phyloP scores from a whole-genome alignment of 2,113 vertebrate species.

The Ovibos moschatus region DNA sequence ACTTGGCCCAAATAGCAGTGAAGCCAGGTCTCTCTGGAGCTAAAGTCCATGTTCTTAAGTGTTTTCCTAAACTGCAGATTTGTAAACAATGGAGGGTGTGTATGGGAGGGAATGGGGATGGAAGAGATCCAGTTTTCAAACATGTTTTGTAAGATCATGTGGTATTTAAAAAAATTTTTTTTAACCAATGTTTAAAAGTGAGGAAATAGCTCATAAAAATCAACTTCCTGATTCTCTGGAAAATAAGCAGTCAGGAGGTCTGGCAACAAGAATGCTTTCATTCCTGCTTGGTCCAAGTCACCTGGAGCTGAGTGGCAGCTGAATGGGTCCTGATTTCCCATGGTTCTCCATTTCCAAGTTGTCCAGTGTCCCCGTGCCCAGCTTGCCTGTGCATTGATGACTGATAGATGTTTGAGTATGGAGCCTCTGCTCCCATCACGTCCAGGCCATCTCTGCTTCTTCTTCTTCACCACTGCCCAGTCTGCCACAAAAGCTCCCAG shows the following conservation, averaged over 20 bases:
- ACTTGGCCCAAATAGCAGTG: not conserved
- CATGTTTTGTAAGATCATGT: not conserved
- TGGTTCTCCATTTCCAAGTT: accelerated
- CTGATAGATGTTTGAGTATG: not conserved
- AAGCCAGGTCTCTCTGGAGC: not conserved
- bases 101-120: not conserved
- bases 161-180: not conserved
- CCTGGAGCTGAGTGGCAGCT: not conserved
- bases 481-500: not conserved
- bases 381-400: not conserved
- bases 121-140: not conserved
- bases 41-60: not conserved
- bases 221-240: not conserved
- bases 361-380: too few relatives aligned
- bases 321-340: not conserved
- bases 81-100: not conserved
- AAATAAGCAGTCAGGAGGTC: not conserved
- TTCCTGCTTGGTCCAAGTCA: not conserved
- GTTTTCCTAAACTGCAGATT: not conserved
- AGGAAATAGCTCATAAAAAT: not conserved
- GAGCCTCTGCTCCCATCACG: not conserved
- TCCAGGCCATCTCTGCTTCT: not conserved
- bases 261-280: not conserved
- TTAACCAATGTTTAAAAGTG: not conserved
- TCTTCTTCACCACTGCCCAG: not conserved